Percentiles rank a stretch among this genome's conserved stretches.
phyloP scores from a whole-genome alignment of 2,888 invertebrate species.

The Lymantria monacha region DNA sequence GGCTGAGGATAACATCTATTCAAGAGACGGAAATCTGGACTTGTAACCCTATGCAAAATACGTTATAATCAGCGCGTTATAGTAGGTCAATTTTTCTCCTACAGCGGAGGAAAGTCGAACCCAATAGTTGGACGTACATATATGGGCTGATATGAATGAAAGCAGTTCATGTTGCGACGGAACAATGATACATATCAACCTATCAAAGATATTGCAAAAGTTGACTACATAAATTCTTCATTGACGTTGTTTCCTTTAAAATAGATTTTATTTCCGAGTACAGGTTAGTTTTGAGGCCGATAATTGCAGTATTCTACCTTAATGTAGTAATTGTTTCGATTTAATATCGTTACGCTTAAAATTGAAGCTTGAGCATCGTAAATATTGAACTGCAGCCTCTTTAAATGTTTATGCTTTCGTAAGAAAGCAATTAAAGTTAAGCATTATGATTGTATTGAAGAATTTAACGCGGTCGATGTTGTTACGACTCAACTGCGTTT shows the following conservation, averaged over 20 bases:
- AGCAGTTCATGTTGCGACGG: too few species aligned
- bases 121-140: too few species aligned
- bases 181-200: too few species aligned
- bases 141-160: too few species aligned
- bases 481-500: conserved; percentile 66
- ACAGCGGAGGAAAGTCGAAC: too few species aligned
- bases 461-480: conserved; percentile 75
- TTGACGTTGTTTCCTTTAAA: conserved; percentile 15
- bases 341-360: conserved; percentile 62
- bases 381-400: conserved; percentile 69
- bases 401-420: conserved; percentile 71
- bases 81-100: too few species aligned
- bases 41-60: too few species aligned
- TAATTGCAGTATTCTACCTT: conserved; percentile 19
- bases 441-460: conserved; percentile 78
- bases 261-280: conserved; percentile 5
- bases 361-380: conserved; percentile 52
- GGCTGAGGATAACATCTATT: too few species aligned
- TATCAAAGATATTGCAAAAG: too few species aligned
- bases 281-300: conserved; percentile 16
- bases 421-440: conserved; percentile 76
- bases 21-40: too few species aligned
- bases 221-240: not conserved
- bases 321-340: conserved; percentile 53
- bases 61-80: too few species aligned